A percentile compares a stretch with the other conserved stretches of the same genome.
These are phyloP conservation scores for Microhierax caerulescens DNA, from an alignment of 2,797 vertebrate species.

Conservation along the genomic window DNA sequence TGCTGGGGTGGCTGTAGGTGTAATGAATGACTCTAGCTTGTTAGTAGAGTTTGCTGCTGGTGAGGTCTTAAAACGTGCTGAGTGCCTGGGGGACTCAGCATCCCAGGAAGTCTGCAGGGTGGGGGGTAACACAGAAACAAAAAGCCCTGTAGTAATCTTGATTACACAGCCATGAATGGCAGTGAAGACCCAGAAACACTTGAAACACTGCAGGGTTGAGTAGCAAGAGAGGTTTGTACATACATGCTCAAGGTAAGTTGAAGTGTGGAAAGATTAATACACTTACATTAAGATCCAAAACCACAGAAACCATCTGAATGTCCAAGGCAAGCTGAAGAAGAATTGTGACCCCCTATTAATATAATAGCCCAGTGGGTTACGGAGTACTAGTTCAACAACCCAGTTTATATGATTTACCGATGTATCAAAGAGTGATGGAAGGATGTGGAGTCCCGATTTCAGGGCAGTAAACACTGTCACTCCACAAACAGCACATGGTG, in stretches of 20 bases:
- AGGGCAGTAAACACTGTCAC: background rate
- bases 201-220: background rate
- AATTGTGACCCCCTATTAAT: background rate
- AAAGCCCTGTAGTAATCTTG: background rate
- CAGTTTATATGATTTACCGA: background rate
- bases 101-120: background rate
- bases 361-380: background rate
- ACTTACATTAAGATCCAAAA: background rate
- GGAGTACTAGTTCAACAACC: background rate
- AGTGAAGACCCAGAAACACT: background rate
- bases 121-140: background rate
- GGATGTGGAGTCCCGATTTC: background rate
- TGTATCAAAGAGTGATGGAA: background rate
- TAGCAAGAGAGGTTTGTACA: background rate
- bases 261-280: background rate
- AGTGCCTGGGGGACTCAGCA: background rate
- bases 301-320: background rate
- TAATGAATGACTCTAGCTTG: background rate
- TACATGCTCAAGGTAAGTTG: background rate
- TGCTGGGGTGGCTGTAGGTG: background rate
- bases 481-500: background rate
- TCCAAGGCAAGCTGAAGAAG: background rate
- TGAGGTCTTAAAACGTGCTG: background rate
- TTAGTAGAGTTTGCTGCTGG: background rate
- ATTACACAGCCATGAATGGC: background rate